Conservation (phyloP, 1,140 invertebrate species). For the Drosophila orena region DNA sequence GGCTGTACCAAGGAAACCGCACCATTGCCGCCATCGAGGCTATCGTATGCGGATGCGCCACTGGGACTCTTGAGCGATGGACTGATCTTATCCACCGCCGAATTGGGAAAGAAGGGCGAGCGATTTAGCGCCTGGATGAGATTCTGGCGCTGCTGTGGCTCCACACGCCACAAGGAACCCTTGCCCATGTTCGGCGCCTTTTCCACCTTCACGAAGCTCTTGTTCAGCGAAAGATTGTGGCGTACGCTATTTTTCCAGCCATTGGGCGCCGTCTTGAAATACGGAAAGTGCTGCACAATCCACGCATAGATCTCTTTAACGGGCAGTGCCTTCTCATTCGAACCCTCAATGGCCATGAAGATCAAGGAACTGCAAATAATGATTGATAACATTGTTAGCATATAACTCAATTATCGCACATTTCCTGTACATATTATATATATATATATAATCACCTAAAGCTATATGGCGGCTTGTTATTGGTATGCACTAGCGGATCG, state of each 20-base stretch:
- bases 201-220: conserved; percentile 98
- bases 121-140: conserved; percentile 93
- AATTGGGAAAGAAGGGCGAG: conserved; percentile 92
- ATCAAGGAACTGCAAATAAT: conserved; percentile 92
- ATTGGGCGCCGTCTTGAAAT: conserved; percentile 97
- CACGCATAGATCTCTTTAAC: conserved; percentile 99
- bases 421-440: too few relatives aligned
- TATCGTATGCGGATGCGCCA: conserved; percentile 38
- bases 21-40: conserved; percentile 31
- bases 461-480: conserved; percentile 97
- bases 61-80: conserved; percentile 71
- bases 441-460: conserved; percentile 69
- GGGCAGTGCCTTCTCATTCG: conserved; percentile 93
- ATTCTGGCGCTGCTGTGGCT: conserved; percentile 94
- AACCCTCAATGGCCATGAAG: conserved; percentile 98
- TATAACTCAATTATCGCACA: too few relatives aligned
- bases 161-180: conserved; percentile 97
- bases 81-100: conserved; percentile 80
- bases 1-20: neutral
- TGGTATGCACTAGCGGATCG: conserved; percentile 91
- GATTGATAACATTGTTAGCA: neutral
- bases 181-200: conserved; percentile 96
- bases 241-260: conserved; percentile 99
- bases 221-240: conserved; percentile 98
- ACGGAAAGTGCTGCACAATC: conserved; percentile 98